Conservation (phyloP, 2,797 vertebrate species). For the Leptoclinus maculatus region DNA sequence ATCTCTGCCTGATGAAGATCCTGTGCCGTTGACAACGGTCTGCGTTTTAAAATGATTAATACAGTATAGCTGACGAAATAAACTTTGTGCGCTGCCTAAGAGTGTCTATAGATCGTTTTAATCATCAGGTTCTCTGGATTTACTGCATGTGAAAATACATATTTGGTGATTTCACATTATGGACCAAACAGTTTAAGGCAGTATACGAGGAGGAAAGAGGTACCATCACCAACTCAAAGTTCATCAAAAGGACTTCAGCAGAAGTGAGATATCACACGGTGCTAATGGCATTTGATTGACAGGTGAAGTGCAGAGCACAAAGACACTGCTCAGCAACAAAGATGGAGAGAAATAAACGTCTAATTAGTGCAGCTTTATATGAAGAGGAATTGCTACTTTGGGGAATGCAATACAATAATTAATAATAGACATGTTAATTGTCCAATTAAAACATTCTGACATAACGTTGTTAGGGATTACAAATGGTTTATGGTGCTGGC, state of each 20-base stretch:
- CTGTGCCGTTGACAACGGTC: not conserved
- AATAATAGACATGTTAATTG: not conserved
- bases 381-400: not conserved
- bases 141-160: not conserved
- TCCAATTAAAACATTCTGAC: not conserved
- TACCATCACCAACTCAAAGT: not conserved
- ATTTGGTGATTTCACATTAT: not conserved
- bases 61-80: not conserved
- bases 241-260: slow-evolving; percentile 14
- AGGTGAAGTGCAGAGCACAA: slow-evolving; percentile 1
- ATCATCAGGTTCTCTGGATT: not conserved
- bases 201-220: not conserved
- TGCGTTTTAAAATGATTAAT: not conserved
- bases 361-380: not conserved
- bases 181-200: not conserved
- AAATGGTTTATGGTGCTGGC: not conserved
- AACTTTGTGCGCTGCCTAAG: not conserved
- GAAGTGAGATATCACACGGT: not conserved
- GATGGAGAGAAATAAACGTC: not conserved
- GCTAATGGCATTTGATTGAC: slow-evolving; percentile 18
- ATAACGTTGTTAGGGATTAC: not conserved
- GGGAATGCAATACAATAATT: not conserved
- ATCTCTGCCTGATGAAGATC: not conserved
- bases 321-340: slow-evolving; percentile 1
- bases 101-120: not conserved